These are phyloP conservation scores for Abrostola tripartita DNA, from an alignment of 2,888 invertebrate genomes.

Conservation along the genomic window DNA sequence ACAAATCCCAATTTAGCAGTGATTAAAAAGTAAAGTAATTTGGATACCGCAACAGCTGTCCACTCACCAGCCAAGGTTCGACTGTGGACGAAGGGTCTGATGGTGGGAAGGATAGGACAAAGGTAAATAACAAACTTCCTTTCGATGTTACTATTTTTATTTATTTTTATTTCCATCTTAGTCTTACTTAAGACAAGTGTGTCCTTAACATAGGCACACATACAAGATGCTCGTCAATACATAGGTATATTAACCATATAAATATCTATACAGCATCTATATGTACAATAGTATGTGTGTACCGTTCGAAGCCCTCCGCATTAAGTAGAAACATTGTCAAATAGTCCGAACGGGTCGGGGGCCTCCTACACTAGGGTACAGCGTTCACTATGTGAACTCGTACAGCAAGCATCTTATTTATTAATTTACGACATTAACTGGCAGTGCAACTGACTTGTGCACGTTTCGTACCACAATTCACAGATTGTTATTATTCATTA, in stretches of 20 bases:
- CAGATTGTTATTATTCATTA: constrained; percentile 42
- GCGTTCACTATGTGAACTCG: constrained; percentile 79
- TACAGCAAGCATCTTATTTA: constrained; percentile 71
- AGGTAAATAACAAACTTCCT: constrained; percentile 70
- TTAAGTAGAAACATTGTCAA: constrained; percentile 40
- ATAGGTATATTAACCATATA: constrained; percentile 79
- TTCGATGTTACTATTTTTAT: constrained; percentile 86
- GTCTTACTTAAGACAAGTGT: constrained; percentile 79
- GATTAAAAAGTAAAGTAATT: too few relatives aligned
- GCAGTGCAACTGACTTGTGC: constrained; percentile 82
- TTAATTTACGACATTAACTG: constrained; percentile 73
- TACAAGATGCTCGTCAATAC: constrained; percentile 81
- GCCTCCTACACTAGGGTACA: constrained; percentile 64
- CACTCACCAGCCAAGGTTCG: not conserved
- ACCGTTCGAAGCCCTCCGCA: constrained; percentile 61
- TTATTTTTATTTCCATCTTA: constrained; percentile 86
- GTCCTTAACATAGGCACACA: constrained; percentile 81
- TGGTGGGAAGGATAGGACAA: constrained; percentile 22
- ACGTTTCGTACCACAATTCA: constrained; percentile 67
- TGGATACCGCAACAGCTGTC: not conserved
- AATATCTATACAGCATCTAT: constrained; percentile 87
- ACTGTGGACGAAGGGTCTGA: constrained; percentile 3
- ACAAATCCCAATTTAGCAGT: too few relatives aligned
- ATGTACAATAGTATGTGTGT: constrained; percentile 83
- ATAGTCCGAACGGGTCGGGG: constrained; percentile 38